Conservation (phyloP, 2,113 vertebrate genomes). For the Ivindomyrus marchei region DNA sequence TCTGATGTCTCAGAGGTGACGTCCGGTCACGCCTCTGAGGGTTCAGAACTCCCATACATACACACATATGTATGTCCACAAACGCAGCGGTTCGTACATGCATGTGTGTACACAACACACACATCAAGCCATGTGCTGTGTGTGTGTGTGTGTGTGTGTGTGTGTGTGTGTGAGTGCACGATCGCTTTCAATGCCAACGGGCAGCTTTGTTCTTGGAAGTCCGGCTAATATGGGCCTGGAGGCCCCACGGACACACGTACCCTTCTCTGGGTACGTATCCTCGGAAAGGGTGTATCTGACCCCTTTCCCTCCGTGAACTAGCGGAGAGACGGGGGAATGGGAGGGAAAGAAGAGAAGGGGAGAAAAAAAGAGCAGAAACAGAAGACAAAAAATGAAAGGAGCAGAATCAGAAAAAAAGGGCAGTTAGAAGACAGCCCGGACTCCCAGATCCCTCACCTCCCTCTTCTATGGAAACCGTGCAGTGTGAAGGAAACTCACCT, state of each 20-base stretch:
- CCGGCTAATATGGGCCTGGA: constrained; percentile 43
- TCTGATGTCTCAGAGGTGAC: constrained; percentile 25
- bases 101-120: constrained; percentile 37
- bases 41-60: constrained; percentile 20
- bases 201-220: constrained; percentile 48
- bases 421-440: background rate
- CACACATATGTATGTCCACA: constrained; percentile 37
- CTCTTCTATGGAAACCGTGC: background rate
- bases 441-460: background rate
- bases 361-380: constrained; percentile 11
- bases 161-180: constrained; percentile 40
- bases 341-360: constrained; percentile 27
- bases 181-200: constrained; percentile 50
- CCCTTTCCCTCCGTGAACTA: constrained; percentile 97
- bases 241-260: constrained; percentile 70
- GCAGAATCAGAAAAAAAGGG: constrained; percentile 36
- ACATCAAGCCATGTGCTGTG: background rate
- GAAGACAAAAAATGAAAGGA: constrained; percentile 33
- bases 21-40: constrained; percentile 28
- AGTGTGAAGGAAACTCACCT: background rate
- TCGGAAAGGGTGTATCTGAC: constrained; percentile 99
- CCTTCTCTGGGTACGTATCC: constrained; percentile 99
- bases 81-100: constrained; percentile 47
- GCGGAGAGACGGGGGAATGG: constrained; percentile 57
- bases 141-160: constrained; percentile 32